Conservation (phyloP, 2,113 vertebrate genomes). For the Theristicus caerulescens region DNA sequence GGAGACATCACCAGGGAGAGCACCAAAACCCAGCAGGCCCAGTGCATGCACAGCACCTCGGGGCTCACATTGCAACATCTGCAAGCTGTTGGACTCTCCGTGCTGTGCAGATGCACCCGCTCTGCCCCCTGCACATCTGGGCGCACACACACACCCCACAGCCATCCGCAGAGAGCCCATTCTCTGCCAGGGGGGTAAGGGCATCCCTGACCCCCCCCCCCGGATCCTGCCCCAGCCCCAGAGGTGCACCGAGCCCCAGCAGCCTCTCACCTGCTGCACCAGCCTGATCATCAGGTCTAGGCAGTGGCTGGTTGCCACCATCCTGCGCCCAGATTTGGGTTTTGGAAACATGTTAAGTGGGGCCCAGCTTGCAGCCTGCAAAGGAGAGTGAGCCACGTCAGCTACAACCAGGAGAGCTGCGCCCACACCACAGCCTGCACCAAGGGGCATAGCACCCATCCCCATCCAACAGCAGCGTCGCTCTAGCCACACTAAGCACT, state of each 20-base stretch:
- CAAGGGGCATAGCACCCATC: not conserved
- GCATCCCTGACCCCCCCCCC: not conserved
- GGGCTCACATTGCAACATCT: not conserved
- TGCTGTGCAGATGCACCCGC: not conserved
- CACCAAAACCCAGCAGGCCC: not conserved
- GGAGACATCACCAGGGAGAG: not conserved
- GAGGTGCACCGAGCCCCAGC: rapidly evolving
- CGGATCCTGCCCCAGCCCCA: rapidly evolving
- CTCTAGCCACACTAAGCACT: not conserved
- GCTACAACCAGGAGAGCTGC: not conserved
- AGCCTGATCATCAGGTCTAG: conserved; percentile 77
- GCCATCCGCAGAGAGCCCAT: not conserved
- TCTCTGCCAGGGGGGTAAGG: not conserved
- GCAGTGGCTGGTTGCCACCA: conserved; percentile 69
- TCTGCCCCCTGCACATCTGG: not conserved
- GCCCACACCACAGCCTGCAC: rapidly evolving
- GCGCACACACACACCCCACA: not conserved
- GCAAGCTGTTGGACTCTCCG: not conserved
- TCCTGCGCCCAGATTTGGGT: conserved; percentile 38
- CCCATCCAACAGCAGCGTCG: not conserved
- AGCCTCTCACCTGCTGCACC: conserved; percentile 69
- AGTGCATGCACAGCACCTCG: rapidly evolving
- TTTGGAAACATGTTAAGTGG: conserved; percentile 36
- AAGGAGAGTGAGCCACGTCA: not conserved
- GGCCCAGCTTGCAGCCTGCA: conserved; percentile 29